Percentiles rank a stretch among this genome's conserved stretches.
phyloP scores from a whole-genome alignment of 2,888 invertebrate genomes.

The Onthophagus sagittarius region DNA sequence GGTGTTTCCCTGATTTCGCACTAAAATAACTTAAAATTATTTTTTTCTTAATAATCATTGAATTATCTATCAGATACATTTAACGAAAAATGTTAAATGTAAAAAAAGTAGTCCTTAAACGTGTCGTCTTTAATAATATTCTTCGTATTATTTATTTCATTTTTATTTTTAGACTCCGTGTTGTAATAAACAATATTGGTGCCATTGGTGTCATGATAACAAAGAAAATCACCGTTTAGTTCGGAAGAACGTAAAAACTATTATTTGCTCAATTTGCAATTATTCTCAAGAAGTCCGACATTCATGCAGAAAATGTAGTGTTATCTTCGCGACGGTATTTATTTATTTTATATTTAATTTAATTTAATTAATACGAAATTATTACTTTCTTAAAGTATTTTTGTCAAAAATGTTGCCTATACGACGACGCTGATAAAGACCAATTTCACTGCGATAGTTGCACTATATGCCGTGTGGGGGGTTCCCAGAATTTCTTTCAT shows the following conservation, averaged over 20 bases:
- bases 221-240: constrained; percentile 73
- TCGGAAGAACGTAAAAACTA: constrained; percentile 68
- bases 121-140: no score
- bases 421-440: constrained; percentile 75
- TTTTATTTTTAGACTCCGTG: constrained; percentile 68
- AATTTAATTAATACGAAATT: neutral
- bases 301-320: constrained; percentile 65
- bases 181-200: constrained; percentile 76
- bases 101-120: no score
- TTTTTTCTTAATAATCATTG: no score
- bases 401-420: constrained; percentile 74
- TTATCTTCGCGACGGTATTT: constrained; percentile 66
- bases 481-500: constrained; percentile 75
- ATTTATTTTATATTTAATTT: neutral
- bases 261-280: constrained; percentile 72
- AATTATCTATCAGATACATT: no score
- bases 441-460: constrained; percentile 84
- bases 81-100: no score
- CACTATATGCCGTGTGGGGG: constrained; percentile 80
- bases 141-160: no score
- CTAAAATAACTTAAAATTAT: no score
- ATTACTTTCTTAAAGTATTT: constrained; percentile 57
- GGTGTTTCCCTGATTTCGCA: no score
- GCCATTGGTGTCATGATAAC: constrained; percentile 80
- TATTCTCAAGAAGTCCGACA: constrained; percentile 70